Conservation (phyloP, 2,797 vertebrate genomes). For the Graptemys geographica region DNA sequence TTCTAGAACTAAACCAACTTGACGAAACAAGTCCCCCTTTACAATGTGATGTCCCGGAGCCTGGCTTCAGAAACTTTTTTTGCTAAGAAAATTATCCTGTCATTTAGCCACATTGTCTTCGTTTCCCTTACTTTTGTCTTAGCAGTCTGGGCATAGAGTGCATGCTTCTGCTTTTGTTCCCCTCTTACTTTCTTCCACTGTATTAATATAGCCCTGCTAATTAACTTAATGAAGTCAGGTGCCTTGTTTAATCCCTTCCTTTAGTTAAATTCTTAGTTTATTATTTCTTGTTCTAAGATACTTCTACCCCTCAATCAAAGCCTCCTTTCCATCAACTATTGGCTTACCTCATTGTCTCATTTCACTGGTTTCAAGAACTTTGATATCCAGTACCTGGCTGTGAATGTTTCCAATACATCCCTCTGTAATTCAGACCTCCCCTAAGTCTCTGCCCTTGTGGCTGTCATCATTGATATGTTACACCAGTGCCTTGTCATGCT, state of each 20-base stretch:
- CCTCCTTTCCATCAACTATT: background rate
- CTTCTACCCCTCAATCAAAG: background rate
- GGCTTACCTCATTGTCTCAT: background rate
- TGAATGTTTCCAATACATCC: background rate
- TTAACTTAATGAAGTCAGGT: background rate
- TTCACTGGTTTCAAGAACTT: fast-evolving
- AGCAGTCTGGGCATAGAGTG: background rate
- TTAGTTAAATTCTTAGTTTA: background rate
- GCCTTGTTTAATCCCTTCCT: background rate
- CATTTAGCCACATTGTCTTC: background rate
- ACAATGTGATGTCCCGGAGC: background rate
- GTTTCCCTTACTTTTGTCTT: background rate
- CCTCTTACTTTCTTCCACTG: background rate
- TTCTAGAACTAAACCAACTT: background rate
- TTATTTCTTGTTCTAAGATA: background rate
- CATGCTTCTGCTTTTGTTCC: background rate
- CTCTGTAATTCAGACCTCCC: fast-evolving
- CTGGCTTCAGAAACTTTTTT: background rate
- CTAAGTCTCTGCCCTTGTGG: background rate
- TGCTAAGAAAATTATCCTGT: background rate
- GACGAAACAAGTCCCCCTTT: background rate
- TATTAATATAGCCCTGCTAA: background rate
- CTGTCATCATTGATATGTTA: fast-evolving
- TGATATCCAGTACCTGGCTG: fast-evolving
- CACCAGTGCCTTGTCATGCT: fast-evolving